Conservation (phyloP, 2,113 vertebrate species). For the Circaetus cinerascens region DNA sequence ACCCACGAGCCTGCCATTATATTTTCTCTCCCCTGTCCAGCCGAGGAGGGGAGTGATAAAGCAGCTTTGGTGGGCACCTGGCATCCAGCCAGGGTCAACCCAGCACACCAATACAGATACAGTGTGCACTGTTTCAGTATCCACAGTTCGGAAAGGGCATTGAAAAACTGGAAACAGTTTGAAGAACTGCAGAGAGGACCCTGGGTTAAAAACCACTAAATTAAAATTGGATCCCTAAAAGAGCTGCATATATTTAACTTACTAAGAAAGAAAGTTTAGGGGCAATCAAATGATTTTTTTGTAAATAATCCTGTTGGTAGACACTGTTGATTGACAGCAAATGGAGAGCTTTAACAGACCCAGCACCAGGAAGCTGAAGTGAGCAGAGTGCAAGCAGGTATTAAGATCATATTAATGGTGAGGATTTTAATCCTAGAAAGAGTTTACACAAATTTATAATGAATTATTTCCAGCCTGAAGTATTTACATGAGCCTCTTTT, state of each 20-base stretch:
- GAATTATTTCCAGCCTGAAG: not conserved
- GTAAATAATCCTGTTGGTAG: not conserved
- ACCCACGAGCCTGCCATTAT: not conserved
- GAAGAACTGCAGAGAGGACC: not conserved
- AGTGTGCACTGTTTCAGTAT: not conserved
- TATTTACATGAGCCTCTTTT: not conserved
- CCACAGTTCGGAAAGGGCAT: not conserved
- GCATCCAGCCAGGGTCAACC: not conserved
- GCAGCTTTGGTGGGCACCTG: not conserved
- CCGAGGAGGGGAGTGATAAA: not conserved
- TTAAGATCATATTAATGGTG: not conserved
- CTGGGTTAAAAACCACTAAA: not conserved
- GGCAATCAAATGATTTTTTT: not conserved
- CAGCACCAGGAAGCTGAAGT: not conserved
- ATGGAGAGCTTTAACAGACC: not conserved
- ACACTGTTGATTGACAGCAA: not conserved
- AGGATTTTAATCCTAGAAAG: not conserved
- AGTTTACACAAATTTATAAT: not conserved
- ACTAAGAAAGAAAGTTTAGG: not conserved
- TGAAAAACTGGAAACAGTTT: not conserved
- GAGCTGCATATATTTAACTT: not conserved
- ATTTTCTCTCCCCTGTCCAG: not conserved
- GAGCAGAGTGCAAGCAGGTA: not conserved
- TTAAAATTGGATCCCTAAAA: not conserved
- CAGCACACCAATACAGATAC: too few species aligned